Evolutionary conservation across 2,113 vertebrate species (phyloP).

Genomic region (Oryzias javanicus): DNA sequence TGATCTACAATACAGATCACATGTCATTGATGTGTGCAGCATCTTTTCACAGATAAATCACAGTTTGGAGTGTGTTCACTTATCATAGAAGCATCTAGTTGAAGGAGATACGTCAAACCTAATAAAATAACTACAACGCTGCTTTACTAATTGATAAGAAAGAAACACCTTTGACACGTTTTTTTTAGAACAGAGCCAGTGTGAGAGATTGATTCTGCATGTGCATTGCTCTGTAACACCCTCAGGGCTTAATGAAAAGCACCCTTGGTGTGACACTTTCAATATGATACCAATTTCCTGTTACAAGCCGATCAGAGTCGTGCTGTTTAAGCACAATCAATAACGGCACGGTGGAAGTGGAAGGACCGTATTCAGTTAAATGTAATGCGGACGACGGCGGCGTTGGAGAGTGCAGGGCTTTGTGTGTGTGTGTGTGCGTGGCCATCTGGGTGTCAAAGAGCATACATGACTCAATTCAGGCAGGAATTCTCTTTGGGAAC

Average conservation of each 20-base stretch:
- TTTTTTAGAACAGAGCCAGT: conserved; percentile 22
- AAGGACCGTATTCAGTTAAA: conserved; percentile 61
- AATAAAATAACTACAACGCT: conserved; percentile 1
- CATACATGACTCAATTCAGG: not conserved
- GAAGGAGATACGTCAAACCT: conserved; percentile 1
- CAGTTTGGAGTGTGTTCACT: too few relatives aligned
- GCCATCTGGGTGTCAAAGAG: not conserved
- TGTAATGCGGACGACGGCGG: conserved; percentile 34
- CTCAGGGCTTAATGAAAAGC: conserved; percentile 53
- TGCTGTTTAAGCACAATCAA: conserved; percentile 75
- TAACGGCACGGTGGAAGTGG: conserved; percentile 61
- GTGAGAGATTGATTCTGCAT: conserved; percentile 57
- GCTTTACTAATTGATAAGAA: conserved; percentile 31
- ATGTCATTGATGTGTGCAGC: too few relatives aligned
- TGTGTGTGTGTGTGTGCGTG: not conserved
- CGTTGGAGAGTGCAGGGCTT: not conserved
- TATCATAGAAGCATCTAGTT: conserved; percentile 1
- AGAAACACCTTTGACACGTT: conserved; percentile 12
- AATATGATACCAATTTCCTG: conserved; percentile 76
- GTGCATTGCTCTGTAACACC: conserved; percentile 22
- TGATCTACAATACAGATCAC: too few relatives aligned
- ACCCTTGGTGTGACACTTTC: conserved; percentile 70
- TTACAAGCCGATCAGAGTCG: conserved; percentile 64
- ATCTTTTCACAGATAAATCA: too few relatives aligned
- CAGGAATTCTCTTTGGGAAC: not conserved